Evolutionary conservation across 2,797 vertebrate genomes (phyloP).

Genomic region (Carapus acus): DNA sequence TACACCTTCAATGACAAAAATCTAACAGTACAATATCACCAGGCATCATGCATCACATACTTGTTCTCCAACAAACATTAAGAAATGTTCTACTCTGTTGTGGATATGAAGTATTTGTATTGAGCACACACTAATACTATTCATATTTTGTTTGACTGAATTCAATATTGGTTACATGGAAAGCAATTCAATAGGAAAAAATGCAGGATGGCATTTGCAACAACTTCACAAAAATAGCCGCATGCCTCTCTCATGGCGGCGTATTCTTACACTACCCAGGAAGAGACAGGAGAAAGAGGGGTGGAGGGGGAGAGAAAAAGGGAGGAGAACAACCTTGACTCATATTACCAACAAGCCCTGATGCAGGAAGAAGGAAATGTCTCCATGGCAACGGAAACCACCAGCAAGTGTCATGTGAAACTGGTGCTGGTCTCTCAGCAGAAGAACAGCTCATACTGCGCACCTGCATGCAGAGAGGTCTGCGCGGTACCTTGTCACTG

Average conservation of each 20-base stretch:
- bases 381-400: conserved; percentile 86
- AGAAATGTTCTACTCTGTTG: too few species aligned
- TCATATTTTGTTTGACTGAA: conserved; percentile 2
- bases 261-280: conserved; percentile 54
- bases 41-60: too few species aligned
- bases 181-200: conserved; percentile 1
- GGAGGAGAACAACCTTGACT: conserved; percentile 80
- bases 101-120: neutral
- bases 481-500: conserved; percentile 37
- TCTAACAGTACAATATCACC: too few species aligned
- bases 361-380: conserved; percentile 86
- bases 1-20: too few species aligned
- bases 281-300: conserved; percentile 34
- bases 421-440: conserved; percentile 70
- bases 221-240: conserved; percentile 48
- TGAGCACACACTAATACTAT: conserved; percentile 1
- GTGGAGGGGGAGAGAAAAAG: conserved; percentile 32
- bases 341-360: conserved; percentile 77
- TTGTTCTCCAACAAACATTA: too few species aligned
- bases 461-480: conserved; percentile 62
- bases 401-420: conserved; percentile 83
- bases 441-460: conserved; percentile 61
- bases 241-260: conserved; percentile 46
- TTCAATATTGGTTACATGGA: neutral
- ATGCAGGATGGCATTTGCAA: conserved; percentile 36